A percentile compares a stretch with the other conserved stretches of the same genome.
These are phyloP conservation scores for Calameuta pallipes DNA, from an alignment of 2,888 invertebrate species.

Conservation along the genomic window DNA sequence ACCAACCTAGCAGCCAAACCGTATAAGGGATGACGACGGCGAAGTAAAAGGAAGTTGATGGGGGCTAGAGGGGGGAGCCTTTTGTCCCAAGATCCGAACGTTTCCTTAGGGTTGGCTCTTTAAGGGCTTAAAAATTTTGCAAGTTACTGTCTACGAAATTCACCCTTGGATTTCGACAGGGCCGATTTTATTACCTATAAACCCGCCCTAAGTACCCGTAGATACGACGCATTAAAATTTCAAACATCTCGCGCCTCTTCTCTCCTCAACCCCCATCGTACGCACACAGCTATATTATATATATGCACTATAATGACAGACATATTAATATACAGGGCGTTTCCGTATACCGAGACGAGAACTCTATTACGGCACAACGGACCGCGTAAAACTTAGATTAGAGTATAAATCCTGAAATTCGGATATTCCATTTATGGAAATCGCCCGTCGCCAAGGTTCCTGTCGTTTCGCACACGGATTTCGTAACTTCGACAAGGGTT, in stretches of 20 bases:
- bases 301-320: not conserved
- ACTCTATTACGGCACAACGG: not conserved
- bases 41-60: not conserved
- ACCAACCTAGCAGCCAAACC: not conserved
- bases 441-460: not conserved
- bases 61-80: not conserved
- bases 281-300: not conserved
- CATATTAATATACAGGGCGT: constrained; percentile 4
- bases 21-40: not conserved
- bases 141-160: not conserved
- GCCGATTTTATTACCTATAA: constrained; percentile 6
- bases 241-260: not conserved
- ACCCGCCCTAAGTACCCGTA: not conserved
- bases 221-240: constrained; percentile 9
- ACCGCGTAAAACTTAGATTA: not conserved
- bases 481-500: not conserved
- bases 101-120: not conserved
- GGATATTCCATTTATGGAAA: not conserved
- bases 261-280: not conserved
- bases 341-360: not conserved
- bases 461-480: not conserved
- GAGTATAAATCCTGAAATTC: not conserved
- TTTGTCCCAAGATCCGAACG: not conserved
- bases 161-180: constrained; percentile 1
- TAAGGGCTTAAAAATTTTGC: not conserved